Percentiles rank a stretch among this genome's conserved stretches.
These are phyloP conservation scores for Mastigias papua DNA, from an alignment of 30 jellyfish, hydroid and myxozoan species.

Conservation along the genomic window DNA sequence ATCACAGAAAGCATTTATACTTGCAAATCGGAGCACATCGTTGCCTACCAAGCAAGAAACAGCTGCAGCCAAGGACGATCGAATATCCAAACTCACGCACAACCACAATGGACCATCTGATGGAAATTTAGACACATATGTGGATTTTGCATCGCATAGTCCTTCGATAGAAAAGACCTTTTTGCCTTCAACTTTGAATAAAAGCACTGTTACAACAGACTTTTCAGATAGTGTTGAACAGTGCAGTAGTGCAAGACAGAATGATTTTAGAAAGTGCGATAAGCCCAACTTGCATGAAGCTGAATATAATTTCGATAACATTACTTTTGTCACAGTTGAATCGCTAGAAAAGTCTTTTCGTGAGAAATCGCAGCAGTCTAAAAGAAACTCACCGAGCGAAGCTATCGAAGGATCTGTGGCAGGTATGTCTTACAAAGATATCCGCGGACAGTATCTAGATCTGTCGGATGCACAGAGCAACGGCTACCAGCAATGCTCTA, in stretches of 20 bases:
- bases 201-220: neutral
- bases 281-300: neutral
- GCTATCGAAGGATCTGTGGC: neutral
- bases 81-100: neutral
- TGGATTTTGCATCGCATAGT: neutral
- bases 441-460: neutral
- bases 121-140: neutral
- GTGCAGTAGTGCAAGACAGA: neutral
- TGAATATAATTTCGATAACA: conserved; percentile 54
- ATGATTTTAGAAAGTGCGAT: neutral
- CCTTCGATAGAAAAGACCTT: neutral
- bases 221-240: neutral
- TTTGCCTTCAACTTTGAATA: neutral
- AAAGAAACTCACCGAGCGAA: neutral
- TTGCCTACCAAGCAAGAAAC: neutral
- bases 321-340: conserved; percentile 65
- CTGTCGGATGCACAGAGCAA: neutral
- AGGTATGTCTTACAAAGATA: conserved; percentile 8
- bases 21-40: neutral
- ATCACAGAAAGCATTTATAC: neutral
- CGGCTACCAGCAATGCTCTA: neutral
- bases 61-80: neutral
- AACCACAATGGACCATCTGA: neutral
- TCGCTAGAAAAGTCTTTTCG: conserved; percentile 39
- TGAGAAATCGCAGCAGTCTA: conserved; percentile 1